Percentiles rank a stretch among this genome's conserved stretches.
Evolutionary conservation across 2,888 invertebrate genomes (phyloP).

Genomic region (Drosophila longiperda): DNA sequence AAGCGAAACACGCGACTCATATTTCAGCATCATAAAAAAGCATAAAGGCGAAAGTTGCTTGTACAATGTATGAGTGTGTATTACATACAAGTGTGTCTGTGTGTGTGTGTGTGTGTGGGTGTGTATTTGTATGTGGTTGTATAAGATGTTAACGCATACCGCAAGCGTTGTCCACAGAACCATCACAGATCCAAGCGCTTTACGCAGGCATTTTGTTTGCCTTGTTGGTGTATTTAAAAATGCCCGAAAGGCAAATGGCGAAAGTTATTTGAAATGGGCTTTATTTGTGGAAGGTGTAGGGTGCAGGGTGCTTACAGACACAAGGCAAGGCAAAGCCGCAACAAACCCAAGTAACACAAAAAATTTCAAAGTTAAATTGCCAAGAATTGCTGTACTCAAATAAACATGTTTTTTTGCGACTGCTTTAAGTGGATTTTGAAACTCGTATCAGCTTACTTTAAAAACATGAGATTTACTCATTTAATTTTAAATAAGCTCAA

Average conservation of each 20-base stretch:
- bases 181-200: constrained; percentile 26
- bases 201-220: constrained; percentile 35
- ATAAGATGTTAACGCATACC: constrained; percentile 35
- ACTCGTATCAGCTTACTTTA: not conserved
- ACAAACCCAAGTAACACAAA: constrained; percentile 14
- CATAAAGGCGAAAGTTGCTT: constrained; percentile 49
- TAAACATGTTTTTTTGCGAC: not conserved
- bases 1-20: constrained; percentile 54
- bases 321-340: not conserved
- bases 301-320: constrained; percentile 11
- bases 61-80: constrained; percentile 3
- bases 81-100: not conserved
- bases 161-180: constrained; percentile 15
- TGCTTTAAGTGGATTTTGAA: constrained; percentile 3
- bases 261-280: constrained; percentile 51
- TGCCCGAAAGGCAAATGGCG: constrained; percentile 63
- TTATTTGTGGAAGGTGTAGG: constrained; percentile 27
- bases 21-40: constrained; percentile 65
- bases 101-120: not conserved
- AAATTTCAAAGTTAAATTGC: constrained; percentile 35
- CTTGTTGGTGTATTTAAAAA: constrained; percentile 57
- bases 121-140: not conserved
- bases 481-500: not conserved
- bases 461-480: not conserved
- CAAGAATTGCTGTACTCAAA: constrained; percentile 8